Percentiles rank a stretch among this genome's conserved stretches.
Evolutionary conservation across 2,888 invertebrate species (phyloP).

Genomic region (Gastrophysa polygoni): DNA sequence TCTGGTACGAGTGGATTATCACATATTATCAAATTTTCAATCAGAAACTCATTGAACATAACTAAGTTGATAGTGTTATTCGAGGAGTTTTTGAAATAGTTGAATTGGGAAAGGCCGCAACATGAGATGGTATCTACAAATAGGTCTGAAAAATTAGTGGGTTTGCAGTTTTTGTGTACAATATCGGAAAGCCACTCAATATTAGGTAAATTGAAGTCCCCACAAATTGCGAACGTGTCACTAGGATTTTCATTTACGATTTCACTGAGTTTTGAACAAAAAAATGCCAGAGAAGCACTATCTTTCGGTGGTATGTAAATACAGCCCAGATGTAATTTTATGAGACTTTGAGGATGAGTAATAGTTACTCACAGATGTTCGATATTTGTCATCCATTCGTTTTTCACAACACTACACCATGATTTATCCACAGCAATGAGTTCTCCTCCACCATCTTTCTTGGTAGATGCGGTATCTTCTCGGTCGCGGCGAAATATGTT

Average conservation of each 20-base stretch:
- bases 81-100: no score
- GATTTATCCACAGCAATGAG: not conserved
- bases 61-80: not conserved
- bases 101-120: no score
- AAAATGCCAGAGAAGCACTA: not conserved
- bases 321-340: not conserved
- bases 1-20: no score
- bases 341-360: no score
- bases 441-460: not conserved
- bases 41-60: not conserved
- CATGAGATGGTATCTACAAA: no score
- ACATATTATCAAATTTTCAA: not conserved
- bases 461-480: not conserved
- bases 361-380: not conserved
- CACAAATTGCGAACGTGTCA: no score
- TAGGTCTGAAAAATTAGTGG: no score
- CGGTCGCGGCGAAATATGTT: not conserved
- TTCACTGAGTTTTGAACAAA: no score
- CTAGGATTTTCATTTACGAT: no score
- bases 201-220: not conserved
- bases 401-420: not conserved
- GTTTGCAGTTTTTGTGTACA: not conserved
- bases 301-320: not conserved
- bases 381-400: not conserved
- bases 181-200: not conserved